These are phyloP conservation scores for Galerucella pusilla DNA, from an alignment of 2,888 invertebrate genomes.

Conservation along the genomic window DNA sequence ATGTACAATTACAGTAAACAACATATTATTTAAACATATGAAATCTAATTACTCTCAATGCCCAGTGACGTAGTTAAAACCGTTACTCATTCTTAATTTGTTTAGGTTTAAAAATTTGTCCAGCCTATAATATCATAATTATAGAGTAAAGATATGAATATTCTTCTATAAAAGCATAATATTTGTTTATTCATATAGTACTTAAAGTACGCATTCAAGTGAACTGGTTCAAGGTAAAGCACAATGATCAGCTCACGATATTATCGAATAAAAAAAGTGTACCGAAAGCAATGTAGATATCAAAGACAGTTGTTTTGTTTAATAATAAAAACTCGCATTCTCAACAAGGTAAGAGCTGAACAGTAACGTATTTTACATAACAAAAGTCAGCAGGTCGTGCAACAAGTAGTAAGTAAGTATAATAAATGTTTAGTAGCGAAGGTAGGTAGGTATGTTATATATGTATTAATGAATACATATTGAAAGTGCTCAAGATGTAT, in stretches of 20 bases:
- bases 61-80: too few relatives aligned
- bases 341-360: constrained; percentile 40
- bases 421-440: constrained; percentile 6
- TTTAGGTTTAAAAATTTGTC: too few relatives aligned
- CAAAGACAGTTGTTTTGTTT: not conserved
- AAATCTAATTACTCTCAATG: too few relatives aligned
- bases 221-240: constrained; percentile 36
- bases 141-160: not conserved
- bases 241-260: constrained; percentile 29
- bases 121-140: too few relatives aligned
- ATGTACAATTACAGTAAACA: too few relatives aligned
- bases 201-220: not conserved
- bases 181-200: not conserved
- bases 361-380: constrained; percentile 35
- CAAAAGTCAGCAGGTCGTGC: constrained; percentile 5
- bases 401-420: constrained; percentile 6
- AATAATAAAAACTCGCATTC: constrained; percentile 33
- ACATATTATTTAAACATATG: too few relatives aligned
- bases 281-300: constrained; percentile 16
- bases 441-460: not conserved
- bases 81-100: too few relatives aligned
- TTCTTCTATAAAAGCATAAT: not conserved
- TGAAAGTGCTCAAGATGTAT: not conserved
- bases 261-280: constrained; percentile 11
- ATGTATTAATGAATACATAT: not conserved